Evolutionary conservation across 2,888 invertebrate genomes (phyloP), one percentile per base, ranked within the genome.

Genomic region (Phyllotreta striolata): DNA sequence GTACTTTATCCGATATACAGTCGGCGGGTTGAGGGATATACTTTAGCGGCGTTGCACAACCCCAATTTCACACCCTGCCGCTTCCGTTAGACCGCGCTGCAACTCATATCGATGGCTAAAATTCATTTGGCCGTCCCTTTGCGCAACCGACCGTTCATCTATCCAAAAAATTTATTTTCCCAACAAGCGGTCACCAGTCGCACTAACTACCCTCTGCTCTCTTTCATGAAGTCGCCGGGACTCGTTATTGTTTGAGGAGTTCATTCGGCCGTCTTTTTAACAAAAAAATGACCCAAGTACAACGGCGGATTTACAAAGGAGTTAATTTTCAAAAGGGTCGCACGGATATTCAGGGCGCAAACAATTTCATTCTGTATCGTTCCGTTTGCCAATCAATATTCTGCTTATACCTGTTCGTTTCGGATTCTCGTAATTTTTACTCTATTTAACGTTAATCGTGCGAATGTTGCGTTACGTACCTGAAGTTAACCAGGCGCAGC

Each of bases 51-150:
- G 76, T 72, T 74, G 77, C 79, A 77, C 78, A 79, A 76, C 76
- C 77, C 78, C 78, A 79, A 79, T 79, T 79, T 79, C 79, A 79
- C 79, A 77, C 77, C 76, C 78, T 74, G 74, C 72, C 77, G 76
- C 72, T 67, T 68, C 67, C 73, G 72, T 74, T 74, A 75, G 76
- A 74, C 74, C 75, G 67, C 76, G 73, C 70, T 78, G 78, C 77
- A 77, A 75, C 76, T 78, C 79, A 78, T 79, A 78, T 79, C 78
- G 78, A 79, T 78, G 75, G 76, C 75, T 74, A 73, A 77, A 78
- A 79, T 79, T 79, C 78, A 79, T 79, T 79, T 78, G 71, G 76
- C 73, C 65, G 67, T 64, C 70, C 76, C 72, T 72, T 71, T 69
- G 71, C 69, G 61, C 70, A 63, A 66, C 70, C 67, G 67, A 67